Evolutionary conservation across 2,888 invertebrate genomes (phyloP), one percentile per base, ranked within the genome.

Genomic region (Limnephilus lunatus): DNA sequence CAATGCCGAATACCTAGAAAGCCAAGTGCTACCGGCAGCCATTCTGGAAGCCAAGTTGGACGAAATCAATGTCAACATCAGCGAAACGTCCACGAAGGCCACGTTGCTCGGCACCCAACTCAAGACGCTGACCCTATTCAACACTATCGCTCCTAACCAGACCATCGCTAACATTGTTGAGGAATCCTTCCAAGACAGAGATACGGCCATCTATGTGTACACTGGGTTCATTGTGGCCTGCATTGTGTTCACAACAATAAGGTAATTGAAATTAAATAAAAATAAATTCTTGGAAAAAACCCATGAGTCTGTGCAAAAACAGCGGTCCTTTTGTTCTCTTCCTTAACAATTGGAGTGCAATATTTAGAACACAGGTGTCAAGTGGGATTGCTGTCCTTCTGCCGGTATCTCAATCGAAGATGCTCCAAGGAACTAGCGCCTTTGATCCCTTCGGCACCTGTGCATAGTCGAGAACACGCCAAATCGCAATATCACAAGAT

Each of bases 231-330:
- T 97, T 93, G 82, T 96, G 0, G 95, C 95, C 3, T 97, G 97
- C 89, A 96, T 97, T 53, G 30, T 97, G 7, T 95, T 97, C 81
- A 97, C 97, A 11, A 96, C 96, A n/a, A 95, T 94, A 94, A 95
- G 96, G 96, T 96, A 91, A 94, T 94, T 14, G 35, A 35, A 35
- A 35, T 35, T 35, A 35, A 35, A 35, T 35, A 3, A 35, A 35
- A 35, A 35, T 35, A 35, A 35, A 35, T 35, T 35, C 35, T 35
- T 35, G 35, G 35, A 35, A 35, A 35, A 35, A 35, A 3, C 3
- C 35, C 35, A 35, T 4, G 35, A 35, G 35, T 35, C 3, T 35
- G 35, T 35, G 35, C 35, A 35, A 35, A 35, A 35, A 35, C 35
- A 35, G 3, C 35, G 35, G 35, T 35, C 35, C 35, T 4, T 35